These are phyloP conservation scores for Drosophila tropicalis DNA, from an alignment of 1,140 invertebrate species.

Conservation along the genomic window DNA sequence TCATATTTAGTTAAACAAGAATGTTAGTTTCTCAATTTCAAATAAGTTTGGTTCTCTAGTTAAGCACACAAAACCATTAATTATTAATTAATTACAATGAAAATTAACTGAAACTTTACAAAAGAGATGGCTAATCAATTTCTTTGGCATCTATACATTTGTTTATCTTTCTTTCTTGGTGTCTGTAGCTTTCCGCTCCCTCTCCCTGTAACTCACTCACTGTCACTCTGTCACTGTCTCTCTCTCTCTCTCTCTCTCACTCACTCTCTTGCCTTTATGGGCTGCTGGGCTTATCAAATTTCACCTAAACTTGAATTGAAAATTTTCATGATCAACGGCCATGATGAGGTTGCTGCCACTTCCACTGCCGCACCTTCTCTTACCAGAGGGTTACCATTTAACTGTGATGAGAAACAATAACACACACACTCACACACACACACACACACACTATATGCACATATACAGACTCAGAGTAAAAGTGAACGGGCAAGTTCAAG, in stretches of 20 bases:
- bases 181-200: background rate
- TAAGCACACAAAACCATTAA: too few relatives aligned
- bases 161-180: background rate
- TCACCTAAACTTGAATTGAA: slow-evolving; percentile 82
- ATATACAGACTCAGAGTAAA: slow-evolving; percentile 60
- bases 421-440: slow-evolving; percentile 17
- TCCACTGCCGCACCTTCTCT: slow-evolving; percentile 29
- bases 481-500: slow-evolving; percentile 82
- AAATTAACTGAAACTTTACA: too few relatives aligned
- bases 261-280: slow-evolving; percentile 15
- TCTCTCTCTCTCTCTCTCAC: slow-evolving; percentile 2
- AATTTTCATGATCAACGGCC: slow-evolving; percentile 80
- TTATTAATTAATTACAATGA: too few relatives aligned
- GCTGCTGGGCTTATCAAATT: slow-evolving; percentile 65
- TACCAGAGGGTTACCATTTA: slow-evolving; percentile 41
- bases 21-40: too few relatives aligned
- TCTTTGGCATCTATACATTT: background rate
- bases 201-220: background rate
- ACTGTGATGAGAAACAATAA: slow-evolving; percentile 48
- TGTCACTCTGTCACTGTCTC: background rate
- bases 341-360: slow-evolving; percentile 47
- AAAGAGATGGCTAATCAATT: background rate
- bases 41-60: too few relatives aligned
- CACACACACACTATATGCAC: slow-evolving; percentile 3
- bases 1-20: too few relatives aligned